Evolutionary conservation across 2,113 vertebrate species (phyloP), one percentile per base, ranked within the genome.

Genomic region (Meriones unguiculatus): DNA sequence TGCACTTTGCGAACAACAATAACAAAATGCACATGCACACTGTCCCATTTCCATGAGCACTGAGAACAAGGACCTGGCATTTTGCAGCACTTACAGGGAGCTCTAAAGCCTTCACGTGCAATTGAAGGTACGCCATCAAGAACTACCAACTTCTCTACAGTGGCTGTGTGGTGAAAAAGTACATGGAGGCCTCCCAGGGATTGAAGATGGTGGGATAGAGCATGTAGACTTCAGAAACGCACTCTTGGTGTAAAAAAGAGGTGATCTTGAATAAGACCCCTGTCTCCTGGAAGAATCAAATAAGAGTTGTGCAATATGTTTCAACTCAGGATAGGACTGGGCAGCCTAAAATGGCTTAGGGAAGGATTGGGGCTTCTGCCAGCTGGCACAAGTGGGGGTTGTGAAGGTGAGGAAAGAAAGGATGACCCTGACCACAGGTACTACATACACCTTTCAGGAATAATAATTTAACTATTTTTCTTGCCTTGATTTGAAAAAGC

Each of bases 331-430:
- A 32, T 2, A 18, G 52, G 54, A 57, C 15, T 35, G 76, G 85
- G 24, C 38, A 59, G 52, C 38, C 46, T 69, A 7, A 1, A 22
- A 5, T 2, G 2, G 41, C 4, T 20, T 28, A 32, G 17, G 75
- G 46, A 35, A 50, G 22, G 14, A 1, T 24, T 57, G 35, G 17
- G 24, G 7, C 12, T 67, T 90, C 89, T 52, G 32, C 41, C 13
- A n/a, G 15, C 0, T 7, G 20, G 32, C 52, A 35, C 2, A 1
- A n/a, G 28, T 11, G 4, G 20, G 32, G 6, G 41, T 5, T n/a
- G n/a, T 50, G 25, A 18, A 18, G 6, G 50, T 13, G 30, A 77
- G 25, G 92, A 50, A 41, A 5, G n/a, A 62, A 59, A 76, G 7
- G n/a, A n/a, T 30, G n/a, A 46, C 5, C 0, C 62, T 64, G 54